phyloP scores from a whole-genome alignment of 2,113 vertebrate genomes.

The Myxocyprinus asiaticus region DNA sequence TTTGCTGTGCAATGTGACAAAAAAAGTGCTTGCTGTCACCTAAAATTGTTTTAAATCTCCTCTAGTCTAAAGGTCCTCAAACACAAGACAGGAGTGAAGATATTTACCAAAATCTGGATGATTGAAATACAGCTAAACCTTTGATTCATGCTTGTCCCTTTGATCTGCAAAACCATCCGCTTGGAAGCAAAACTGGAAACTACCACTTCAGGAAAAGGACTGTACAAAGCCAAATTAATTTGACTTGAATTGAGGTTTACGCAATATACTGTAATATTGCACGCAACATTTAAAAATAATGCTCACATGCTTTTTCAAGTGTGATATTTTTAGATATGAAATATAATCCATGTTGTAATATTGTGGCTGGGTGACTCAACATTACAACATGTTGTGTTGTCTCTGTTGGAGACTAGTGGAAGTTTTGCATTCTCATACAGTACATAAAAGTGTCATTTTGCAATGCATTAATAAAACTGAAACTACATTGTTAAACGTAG shows the following conservation, averaged over 20 bases:
- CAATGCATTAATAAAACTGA: background rate
- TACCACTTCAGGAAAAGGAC: background rate
- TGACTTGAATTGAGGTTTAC: no score
- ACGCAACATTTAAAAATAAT: background rate
- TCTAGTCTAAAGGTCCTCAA: slow-evolving; percentile 1
- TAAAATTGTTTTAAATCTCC: no score
- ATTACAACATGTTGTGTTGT: background rate
- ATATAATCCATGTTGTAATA: background rate
- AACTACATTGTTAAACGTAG: background rate
- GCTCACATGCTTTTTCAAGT: background rate
- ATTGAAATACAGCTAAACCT: background rate
- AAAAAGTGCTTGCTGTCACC: background rate
- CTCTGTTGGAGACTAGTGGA: background rate
- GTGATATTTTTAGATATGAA: background rate
- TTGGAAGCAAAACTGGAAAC: background rate
- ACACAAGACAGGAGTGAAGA: background rate
- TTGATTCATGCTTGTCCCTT: background rate
- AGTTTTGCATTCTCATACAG: no score
- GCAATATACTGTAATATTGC: no score
- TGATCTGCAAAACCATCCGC: background rate
- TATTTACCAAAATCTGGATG: slow-evolving; percentile 47
- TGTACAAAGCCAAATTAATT: no score
- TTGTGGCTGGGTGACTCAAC: background rate
- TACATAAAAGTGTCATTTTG: no score
- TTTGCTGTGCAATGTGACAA: no score